Base-by-base conservation (phyloP, 2,888 invertebrate genomes). In the Nycteola revayana region DNA sequence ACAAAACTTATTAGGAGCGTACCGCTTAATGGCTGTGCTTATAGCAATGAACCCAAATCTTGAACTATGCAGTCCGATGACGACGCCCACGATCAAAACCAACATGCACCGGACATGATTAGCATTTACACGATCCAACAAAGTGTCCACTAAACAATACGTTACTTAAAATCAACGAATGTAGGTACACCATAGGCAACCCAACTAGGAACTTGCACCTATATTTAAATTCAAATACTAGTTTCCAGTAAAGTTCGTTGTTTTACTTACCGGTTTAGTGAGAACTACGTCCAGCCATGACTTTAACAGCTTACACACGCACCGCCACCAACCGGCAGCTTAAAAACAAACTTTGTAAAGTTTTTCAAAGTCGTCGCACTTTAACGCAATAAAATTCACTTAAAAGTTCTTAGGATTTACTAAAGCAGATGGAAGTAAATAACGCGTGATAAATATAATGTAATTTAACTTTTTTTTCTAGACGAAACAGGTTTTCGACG, bases 251-350 rank as follows among this genome's bases (percentile, higher is more conserved):
- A 72, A 66, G 66, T 75, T 62, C 67, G 72, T n/a, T n/a, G n/a
- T 80, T 78, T 76, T 64, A 84, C 86, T 83, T 85, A 85, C 85
- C 85, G 81, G 84, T 86, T 86, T 80, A 83, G 62, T 62, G 70
- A 71, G 75, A 70, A 75, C 74, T 75, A 73, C 66, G 75, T 67
- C 69, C 77, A 73, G 76, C 72, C 79, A 81, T 84, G 65, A 74
- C 71, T 71, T 65, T 66, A 60, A 52, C 60, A 75, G 70, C 66
- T 70, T 64, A 69, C 71, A 73, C 66, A 73, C 63, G 62, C 69
- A 69, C 64, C 52, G 60, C 63, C 49, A 50, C 47, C 43, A 57
- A 57, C 48, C 58, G 57, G 60, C 60, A 66, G 60, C 62, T 70
- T 69, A 61, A 65, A 70, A 75, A 79, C 74, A 79, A 77, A 80